phyloP scores from a whole-genome alignment of 64 coral and sea anemone genomes.

The Stylophora pistillata region DNA sequence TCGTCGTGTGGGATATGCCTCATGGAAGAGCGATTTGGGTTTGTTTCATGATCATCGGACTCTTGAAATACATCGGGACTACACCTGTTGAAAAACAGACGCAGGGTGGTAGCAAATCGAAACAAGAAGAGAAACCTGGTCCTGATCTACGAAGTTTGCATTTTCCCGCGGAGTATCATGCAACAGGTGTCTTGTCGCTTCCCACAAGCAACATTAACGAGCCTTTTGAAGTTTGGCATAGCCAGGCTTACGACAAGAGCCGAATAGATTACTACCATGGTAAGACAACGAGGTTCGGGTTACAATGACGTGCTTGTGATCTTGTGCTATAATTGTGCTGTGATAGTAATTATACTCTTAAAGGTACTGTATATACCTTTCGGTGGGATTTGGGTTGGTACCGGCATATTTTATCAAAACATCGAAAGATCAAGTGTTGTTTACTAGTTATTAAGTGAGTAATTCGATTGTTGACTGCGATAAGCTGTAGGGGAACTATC shows the following conservation, averaged over 20 bases:
- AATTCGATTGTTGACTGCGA: background rate
- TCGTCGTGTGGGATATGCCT: slow-evolving; percentile 39
- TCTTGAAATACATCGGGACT: slow-evolving; percentile 16
- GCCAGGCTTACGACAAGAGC: slow-evolving; percentile 67
- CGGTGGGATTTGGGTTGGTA: background rate
- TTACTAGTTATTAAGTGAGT: background rate
- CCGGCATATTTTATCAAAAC: background rate
- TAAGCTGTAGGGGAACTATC: background rate
- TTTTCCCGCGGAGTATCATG: slow-evolving; percentile 86
- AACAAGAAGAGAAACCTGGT: slow-evolving; percentile 14
- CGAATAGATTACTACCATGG: slow-evolving; percentile 90
- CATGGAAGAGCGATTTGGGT: slow-evolving; percentile 49
- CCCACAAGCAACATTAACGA: slow-evolving; percentile 85
- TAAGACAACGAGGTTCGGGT: slow-evolving; percentile 23
- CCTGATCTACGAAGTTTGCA: slow-evolving; percentile 61
- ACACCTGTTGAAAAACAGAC: slow-evolving; percentile 5
- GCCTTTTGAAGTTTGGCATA: slow-evolving; percentile 90
- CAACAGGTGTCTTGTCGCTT: slow-evolving; percentile 77
- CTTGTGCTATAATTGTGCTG: background rate
- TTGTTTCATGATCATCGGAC: slow-evolving; percentile 38
- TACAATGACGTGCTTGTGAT: slow-evolving; percentile 14
- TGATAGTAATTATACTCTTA: background rate
- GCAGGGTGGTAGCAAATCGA: slow-evolving; percentile 32
- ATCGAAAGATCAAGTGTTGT: slow-evolving; percentile 8
- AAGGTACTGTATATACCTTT: background rate